These are phyloP conservation scores for Eutrigla gurnardus DNA, from an alignment of 2,797 vertebrate genomes.

Conservation along the genomic window DNA sequence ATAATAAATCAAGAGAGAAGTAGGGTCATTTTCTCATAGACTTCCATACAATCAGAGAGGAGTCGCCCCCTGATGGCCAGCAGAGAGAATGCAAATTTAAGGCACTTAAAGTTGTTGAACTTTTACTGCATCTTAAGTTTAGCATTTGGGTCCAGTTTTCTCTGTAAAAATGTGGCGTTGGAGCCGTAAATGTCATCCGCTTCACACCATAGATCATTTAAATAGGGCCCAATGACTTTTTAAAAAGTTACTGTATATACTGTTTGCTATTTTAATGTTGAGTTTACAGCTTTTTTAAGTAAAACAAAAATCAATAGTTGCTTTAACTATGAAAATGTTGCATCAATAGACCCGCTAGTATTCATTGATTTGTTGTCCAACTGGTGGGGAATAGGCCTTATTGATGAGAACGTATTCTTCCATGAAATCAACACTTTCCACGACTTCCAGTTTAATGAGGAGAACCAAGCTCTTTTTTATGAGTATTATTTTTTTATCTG, in stretches of 20 bases:
- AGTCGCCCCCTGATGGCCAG: too few relatives aligned
- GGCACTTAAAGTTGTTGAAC: too few relatives aligned
- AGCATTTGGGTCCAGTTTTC: too few relatives aligned
- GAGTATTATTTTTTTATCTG: neutral
- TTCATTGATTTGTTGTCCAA: neutral
- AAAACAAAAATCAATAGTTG: too few relatives aligned
- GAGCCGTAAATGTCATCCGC: neutral
- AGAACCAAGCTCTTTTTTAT: neutral
- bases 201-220: neutral
- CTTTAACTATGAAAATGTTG: neutral
- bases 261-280: neutral
- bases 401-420: neutral
- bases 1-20: too few relatives aligned
- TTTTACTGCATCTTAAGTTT: too few relatives aligned
- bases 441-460: neutral
- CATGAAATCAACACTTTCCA: neutral
- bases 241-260: neutral
- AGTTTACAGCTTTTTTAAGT: neutral
- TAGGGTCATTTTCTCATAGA: too few relatives aligned
- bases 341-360: neutral
- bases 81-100: too few relatives aligned
- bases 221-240: neutral
- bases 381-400: neutral
- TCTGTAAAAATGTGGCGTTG: neutral
- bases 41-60: too few relatives aligned